Percentiles rank a stretch among this genome's conserved stretches.
Evolutionary conservation across 2,888 invertebrate species (phyloP).

Genomic region (Rhagonycha fulva): DNA sequence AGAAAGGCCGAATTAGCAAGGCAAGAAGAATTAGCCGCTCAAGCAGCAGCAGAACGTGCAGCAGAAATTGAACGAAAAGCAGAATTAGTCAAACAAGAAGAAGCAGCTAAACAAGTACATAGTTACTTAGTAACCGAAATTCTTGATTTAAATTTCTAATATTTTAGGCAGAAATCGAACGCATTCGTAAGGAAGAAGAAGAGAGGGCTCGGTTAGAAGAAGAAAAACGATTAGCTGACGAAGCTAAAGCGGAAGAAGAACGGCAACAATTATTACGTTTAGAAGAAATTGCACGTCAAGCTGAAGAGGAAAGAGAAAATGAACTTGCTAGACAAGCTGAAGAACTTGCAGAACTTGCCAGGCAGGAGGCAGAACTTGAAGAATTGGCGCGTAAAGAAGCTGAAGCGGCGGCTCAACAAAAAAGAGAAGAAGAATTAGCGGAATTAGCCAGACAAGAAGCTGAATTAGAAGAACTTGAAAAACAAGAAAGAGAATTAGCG

Average conservation of each 20-base stretch:
- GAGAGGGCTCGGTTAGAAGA: slow-evolving; percentile 59
- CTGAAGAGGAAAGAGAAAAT: slow-evolving; percentile 66
- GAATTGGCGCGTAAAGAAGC: slow-evolving; percentile 61
- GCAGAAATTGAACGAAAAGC: slow-evolving; percentile 53
- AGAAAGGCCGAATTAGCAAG: slow-evolving; percentile 59
- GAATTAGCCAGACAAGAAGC: slow-evolving; percentile 60
- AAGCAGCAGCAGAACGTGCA: slow-evolving; percentile 56
- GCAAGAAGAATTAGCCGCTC: slow-evolving; percentile 55
- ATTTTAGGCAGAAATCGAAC: slow-evolving; percentile 57
- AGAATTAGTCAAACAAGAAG: slow-evolving; percentile 49
- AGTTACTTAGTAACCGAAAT: neutral
- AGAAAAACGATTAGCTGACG: slow-evolving; percentile 54
- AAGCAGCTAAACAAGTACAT: slow-evolving; percentile 50
- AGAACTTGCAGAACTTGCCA: slow-evolving; percentile 54
- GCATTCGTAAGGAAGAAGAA: slow-evolving; percentile 59
- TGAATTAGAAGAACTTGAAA: slow-evolving; percentile 62
- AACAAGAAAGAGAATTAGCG: slow-evolving; percentile 62
- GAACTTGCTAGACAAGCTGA: slow-evolving; percentile 68
- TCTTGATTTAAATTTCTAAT: neutral
- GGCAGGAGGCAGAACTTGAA: slow-evolving; percentile 69
- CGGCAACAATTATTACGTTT: slow-evolving; percentile 58
- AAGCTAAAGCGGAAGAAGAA: slow-evolving; percentile 52
- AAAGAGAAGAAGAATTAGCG: slow-evolving; percentile 63
- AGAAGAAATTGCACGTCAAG: slow-evolving; percentile 65
- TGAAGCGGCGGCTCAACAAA: slow-evolving; percentile 56